Conservation (phyloP, 2,797 vertebrate genomes). For the Micrastur ruficollis region DNA sequence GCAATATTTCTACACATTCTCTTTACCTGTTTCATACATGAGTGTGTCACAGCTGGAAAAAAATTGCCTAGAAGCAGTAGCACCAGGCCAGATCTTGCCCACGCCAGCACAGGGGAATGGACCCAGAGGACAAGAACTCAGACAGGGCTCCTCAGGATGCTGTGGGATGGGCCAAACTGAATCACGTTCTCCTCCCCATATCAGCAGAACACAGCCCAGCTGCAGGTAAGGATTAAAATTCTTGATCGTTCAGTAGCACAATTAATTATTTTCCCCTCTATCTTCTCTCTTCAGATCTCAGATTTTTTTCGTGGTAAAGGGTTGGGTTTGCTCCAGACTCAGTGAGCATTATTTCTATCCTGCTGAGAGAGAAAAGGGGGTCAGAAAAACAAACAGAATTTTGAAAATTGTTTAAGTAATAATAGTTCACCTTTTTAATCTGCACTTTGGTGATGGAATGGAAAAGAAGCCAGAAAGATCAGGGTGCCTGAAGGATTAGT, state of each 20-base stretch:
- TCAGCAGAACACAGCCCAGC: neutral
- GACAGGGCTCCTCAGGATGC: neutral
- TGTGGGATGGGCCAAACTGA: neutral
- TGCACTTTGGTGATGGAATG: neutral
- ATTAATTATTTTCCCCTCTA: neutral
- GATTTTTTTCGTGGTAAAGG: neutral
- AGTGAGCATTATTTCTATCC: neutral
- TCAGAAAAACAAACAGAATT: neutral
- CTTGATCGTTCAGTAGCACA: neutral
- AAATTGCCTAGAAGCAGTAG: neutral
- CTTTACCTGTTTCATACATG: neutral
- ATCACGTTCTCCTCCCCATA: neutral
- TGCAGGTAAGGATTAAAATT: slow-evolving; percentile 19
- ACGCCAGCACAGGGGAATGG: rapidly evolving
- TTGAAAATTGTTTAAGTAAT: neutral
- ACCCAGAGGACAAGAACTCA: neutral
- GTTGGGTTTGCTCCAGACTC: neutral
- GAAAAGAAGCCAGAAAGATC: neutral
- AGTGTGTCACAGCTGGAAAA: neutral
- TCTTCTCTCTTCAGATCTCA: neutral
- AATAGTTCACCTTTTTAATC: neutral
- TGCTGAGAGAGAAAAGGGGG: neutral
- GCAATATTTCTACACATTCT: neutral
- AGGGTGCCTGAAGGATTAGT: neutral
- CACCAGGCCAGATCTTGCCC: neutral